Conservation (phyloP, 2,888 invertebrate genomes). For the Patella depressa region DNA sequence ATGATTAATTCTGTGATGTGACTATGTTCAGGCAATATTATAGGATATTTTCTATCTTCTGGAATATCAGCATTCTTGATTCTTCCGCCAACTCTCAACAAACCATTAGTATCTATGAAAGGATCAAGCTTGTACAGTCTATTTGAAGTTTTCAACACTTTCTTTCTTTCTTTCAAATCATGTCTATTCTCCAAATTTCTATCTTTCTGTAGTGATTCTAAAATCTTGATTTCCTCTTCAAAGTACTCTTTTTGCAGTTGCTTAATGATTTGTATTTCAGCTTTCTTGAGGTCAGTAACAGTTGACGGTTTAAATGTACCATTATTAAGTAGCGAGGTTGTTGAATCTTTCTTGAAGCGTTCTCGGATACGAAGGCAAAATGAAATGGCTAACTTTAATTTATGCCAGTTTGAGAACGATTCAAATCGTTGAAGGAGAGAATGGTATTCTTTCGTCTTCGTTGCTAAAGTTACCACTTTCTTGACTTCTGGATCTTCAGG, state of each 20-base stretch:
- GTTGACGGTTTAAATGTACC: background rate
- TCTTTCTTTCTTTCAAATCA: background rate
- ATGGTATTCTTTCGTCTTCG: background rate
- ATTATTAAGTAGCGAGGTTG: background rate
- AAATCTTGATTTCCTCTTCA: background rate
- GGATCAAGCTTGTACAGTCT: constrained; percentile 11
- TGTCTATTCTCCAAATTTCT: background rate
- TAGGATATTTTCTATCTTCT: constrained; percentile 14
- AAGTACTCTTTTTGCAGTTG: background rate
- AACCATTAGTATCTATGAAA: background rate
- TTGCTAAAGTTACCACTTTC: background rate
- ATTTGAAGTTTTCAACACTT: too few species aligned
- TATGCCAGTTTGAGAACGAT: background rate
- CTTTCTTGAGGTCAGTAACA: background rate
- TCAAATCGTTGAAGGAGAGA: background rate
- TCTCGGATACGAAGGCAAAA: background rate
- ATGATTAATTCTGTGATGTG: constrained; percentile 13
- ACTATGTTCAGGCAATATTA: constrained; percentile 16
- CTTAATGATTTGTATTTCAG: background rate
- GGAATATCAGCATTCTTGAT: background rate
- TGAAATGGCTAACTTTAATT: background rate
- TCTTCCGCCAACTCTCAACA: constrained; percentile 15
- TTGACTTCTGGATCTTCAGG: background rate
- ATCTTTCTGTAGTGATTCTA: background rate
- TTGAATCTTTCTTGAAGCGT: too few species aligned